Evolutionary conservation across 64 coral and sea anemone species (phyloP).

Genomic region (Cladopsammia gracilis): DNA sequence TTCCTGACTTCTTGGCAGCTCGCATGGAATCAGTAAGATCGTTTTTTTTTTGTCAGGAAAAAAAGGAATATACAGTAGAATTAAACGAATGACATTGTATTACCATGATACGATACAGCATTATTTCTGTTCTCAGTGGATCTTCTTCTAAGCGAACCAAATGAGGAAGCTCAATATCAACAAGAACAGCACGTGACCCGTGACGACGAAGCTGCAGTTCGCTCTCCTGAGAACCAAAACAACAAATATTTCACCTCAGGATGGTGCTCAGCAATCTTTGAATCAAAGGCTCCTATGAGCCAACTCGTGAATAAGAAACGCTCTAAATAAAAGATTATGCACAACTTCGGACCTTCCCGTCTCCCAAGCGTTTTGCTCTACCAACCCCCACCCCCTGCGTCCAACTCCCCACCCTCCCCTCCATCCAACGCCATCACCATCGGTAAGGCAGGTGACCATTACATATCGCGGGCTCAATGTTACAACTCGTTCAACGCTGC

Average conservation of each 20-base stretch:
- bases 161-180: slow-evolving; percentile 97
- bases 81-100: background rate
- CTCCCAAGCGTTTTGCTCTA: too few relatives aligned
- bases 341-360: too few relatives aligned
- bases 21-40: too few relatives aligned
- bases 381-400: too few relatives aligned
- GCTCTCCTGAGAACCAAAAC: slow-evolving; percentile 70
- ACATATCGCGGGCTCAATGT: too few relatives aligned
- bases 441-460: too few relatives aligned
- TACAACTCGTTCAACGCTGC: too few relatives aligned
- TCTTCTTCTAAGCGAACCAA: slow-evolving; percentile 95
- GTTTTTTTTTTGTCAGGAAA: background rate
- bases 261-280: background rate
- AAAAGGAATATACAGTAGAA: background rate
- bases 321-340: too few relatives aligned
- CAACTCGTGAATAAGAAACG: too few relatives aligned
- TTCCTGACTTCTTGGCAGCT: too few relatives aligned
- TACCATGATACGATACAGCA: slow-evolving; percentile 93
- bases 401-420: too few relatives aligned
- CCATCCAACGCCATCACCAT: too few relatives aligned
- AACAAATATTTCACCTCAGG: background rate
- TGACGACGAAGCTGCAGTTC: slow-evolving; percentile 84
- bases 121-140: slow-evolving; percentile 93
- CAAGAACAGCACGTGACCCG: slow-evolving; percentile 86
- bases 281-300: background rate